Conservation (phyloP, 2,888 invertebrate genomes). For the Linnaemya vulpina region DNA sequence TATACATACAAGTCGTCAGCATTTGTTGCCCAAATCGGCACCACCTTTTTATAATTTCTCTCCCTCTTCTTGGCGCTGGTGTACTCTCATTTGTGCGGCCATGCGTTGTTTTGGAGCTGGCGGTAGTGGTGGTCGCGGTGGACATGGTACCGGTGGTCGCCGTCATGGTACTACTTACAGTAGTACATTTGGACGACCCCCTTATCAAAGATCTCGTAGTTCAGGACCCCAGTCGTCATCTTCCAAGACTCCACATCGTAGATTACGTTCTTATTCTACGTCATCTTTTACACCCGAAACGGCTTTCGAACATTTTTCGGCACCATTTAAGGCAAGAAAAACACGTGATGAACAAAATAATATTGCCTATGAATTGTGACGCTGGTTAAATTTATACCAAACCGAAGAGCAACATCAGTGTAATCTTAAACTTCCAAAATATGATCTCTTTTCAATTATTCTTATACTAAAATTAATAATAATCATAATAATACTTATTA, state of each 20-base stretch:
- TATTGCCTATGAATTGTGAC: slow-evolving; percentile 83
- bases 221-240: slow-evolving; percentile 70
- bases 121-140: slow-evolving; percentile 74
- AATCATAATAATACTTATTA: slow-evolving; percentile 6
- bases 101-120: slow-evolving; percentile 82
- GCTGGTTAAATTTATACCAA: slow-evolving; percentile 74
- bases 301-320: slow-evolving; percentile 80
- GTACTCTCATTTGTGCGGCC: slow-evolving; percentile 82
- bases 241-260: slow-evolving; percentile 75
- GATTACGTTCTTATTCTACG: slow-evolving; percentile 78
- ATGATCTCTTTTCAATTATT: slow-evolving; percentile 69
- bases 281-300: slow-evolving; percentile 78
- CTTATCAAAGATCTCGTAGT: slow-evolving; percentile 75
- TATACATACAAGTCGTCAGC: slow-evolving; percentile 80
- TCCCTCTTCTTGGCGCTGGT: slow-evolving; percentile 82
- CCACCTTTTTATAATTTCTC: slow-evolving; percentile 80
- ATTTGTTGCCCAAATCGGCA: slow-evolving; percentile 79
- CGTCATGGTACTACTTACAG: slow-evolving; percentile 77
- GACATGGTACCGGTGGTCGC: slow-evolving; percentile 75
- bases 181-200: slow-evolving; percentile 77
- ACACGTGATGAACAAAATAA: slow-evolving; percentile 82
- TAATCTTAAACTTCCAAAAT: slow-evolving; percentile 67
- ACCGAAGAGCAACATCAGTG: slow-evolving; percentile 26
- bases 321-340: slow-evolving; percentile 80
- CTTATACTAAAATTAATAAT: slow-evolving; percentile 49